Conservation (phyloP, 2,113 vertebrate species). For the Corythaeola cristata region DNA sequence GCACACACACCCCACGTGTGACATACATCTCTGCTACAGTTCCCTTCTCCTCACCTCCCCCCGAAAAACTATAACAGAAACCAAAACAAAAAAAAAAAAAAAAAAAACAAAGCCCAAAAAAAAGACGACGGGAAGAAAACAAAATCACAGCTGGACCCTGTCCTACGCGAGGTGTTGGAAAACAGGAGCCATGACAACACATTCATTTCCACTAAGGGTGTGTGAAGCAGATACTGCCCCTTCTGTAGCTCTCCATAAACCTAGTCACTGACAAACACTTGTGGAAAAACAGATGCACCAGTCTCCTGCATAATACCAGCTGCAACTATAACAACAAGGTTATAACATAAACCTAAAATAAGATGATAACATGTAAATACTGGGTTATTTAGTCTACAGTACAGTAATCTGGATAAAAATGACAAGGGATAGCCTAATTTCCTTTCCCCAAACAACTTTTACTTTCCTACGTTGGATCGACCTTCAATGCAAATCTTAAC, state of each 20-base stretch:
- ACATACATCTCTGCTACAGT: constrained; percentile 46
- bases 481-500: constrained; percentile 99
- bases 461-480: constrained; percentile 97
- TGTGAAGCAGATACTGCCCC: constrained; percentile 65
- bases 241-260: constrained; percentile 53
- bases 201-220: constrained; percentile 63
- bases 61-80: neutral
- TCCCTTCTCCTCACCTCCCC: constrained; percentile 36
- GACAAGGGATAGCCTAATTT: constrained; percentile 75
- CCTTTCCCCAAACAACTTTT: constrained; percentile 75
- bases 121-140: neutral
- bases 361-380: constrained; percentile 92
- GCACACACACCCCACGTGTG: neutral
- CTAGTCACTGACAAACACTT: constrained; percentile 71
- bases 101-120: neutral
- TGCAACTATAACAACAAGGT: constrained; percentile 86
- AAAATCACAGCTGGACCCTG: constrained; percentile 58
- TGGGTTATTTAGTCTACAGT: constrained; percentile 89
- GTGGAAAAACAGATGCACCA: constrained; percentile 81
- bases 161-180: constrained; percentile 54
- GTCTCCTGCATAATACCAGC: constrained; percentile 85
- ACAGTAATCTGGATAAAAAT: constrained; percentile 91
- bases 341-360: constrained; percentile 90
- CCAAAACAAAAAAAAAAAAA: neutral
- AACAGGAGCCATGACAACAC: constrained; percentile 64